Conservation (phyloP, 2,888 invertebrate genomes). For the Mongoloraphidia duomilia region DNA sequence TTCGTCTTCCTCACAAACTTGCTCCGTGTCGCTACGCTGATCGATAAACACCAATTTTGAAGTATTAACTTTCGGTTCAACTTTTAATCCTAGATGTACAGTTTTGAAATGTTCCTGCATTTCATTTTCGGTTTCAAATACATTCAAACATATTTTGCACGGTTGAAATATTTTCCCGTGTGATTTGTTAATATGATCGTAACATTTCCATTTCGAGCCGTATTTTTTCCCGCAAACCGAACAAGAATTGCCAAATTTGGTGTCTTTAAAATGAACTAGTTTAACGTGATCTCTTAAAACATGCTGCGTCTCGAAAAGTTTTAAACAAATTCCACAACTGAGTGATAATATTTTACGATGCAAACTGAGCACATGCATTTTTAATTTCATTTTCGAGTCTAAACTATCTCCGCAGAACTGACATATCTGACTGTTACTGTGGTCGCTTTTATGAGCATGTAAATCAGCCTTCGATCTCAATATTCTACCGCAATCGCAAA, state of each 20-base stretch:
- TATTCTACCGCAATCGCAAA: conserved; percentile 37
- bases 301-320: conserved; percentile 38
- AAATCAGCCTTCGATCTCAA: conserved; percentile 36
- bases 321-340: conserved; percentile 41
- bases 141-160: conserved; percentile 41
- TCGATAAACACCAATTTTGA: background rate
- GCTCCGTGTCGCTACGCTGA: conserved; percentile 2
- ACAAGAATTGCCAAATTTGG: conserved; percentile 37
- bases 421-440: conserved; percentile 36
- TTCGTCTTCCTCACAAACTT: conserved; percentile 4
- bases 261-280: conserved; percentile 32
- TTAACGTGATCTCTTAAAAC: conserved; percentile 39
- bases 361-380: conserved; percentile 40
- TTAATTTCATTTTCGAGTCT: conserved; percentile 39
- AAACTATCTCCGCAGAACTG: conserved; percentile 42
- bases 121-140: conserved; percentile 37
- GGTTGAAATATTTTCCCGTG: conserved; percentile 41
- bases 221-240: conserved; percentile 44
- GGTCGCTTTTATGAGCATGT: conserved; percentile 35
- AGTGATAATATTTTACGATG: conserved; percentile 39
- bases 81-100: conserved; percentile 20
- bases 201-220: conserved; percentile 42
- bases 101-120: conserved; percentile 34
- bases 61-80: background rate
- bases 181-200: conserved; percentile 41